Conservation (phyloP, 2,797 vertebrate genomes). For the Hydrolagus colliei region DNA sequence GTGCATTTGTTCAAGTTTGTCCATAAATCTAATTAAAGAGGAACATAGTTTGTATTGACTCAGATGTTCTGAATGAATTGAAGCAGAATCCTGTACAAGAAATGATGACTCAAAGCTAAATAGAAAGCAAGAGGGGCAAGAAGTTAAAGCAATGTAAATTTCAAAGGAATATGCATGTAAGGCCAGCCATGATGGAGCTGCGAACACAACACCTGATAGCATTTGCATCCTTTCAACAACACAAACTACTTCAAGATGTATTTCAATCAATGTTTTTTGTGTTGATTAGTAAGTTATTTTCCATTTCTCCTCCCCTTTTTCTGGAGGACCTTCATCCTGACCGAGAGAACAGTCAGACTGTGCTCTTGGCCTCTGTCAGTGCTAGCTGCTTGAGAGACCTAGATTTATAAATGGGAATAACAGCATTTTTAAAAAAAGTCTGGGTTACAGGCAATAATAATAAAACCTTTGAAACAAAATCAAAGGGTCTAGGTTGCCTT, state of each 20-base stretch:
- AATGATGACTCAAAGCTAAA: not conserved
- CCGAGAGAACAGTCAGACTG: too few relatives aligned
- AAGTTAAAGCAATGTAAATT: not conserved
- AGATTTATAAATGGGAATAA: too few relatives aligned
- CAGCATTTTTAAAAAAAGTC: too few relatives aligned
- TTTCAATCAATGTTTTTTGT: not conserved
- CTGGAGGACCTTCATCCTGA: too few relatives aligned
- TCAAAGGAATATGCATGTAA: not conserved
- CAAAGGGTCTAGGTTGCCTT: too few relatives aligned
- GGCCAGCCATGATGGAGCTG: not conserved
- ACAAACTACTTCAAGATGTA: not conserved
- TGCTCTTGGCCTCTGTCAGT: too few relatives aligned
- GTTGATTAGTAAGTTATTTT: too few relatives aligned
- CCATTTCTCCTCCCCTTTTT: too few relatives aligned
- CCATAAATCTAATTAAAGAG: constrained; percentile 3
- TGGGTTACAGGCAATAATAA: too few relatives aligned
- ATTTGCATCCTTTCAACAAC: not conserved
- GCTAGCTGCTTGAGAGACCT: too few relatives aligned
- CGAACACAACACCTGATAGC: not conserved
- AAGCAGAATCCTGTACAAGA: not conserved
- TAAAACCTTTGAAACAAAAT: too few relatives aligned
- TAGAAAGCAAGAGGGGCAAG: not conserved
- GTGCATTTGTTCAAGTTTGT: not conserved
- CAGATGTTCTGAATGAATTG: constrained; percentile 3
- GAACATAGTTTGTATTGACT: not conserved